Evolutionary conservation across 2,888 invertebrate species (phyloP).

Genomic region (Cepaea hortensis): DNA sequence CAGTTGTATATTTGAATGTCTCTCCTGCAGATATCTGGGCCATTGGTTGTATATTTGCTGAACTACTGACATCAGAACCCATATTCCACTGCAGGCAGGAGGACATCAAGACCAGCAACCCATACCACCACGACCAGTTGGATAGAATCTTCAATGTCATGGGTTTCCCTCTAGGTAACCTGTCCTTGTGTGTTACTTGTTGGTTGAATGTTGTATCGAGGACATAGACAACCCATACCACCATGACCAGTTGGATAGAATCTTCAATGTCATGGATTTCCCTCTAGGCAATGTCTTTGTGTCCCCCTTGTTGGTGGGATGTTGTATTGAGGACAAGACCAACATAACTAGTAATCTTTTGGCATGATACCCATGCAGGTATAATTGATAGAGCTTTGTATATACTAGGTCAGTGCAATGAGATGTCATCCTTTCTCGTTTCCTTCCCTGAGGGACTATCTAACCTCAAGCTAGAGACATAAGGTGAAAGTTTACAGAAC

Average conservation of each 20-base stretch:
- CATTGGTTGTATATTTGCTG: slow-evolving; percentile 99
- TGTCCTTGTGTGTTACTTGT: not conserved
- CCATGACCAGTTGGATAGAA: slow-evolving; percentile 97
- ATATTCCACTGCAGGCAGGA: slow-evolving; percentile 99
- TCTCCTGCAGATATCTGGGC: slow-evolving; percentile 92
- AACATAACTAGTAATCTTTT: too few relatives aligned
- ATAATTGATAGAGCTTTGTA: too few relatives aligned
- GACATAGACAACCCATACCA: slow-evolving; percentile 99
- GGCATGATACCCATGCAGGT: too few relatives aligned
- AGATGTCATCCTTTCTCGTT: too few relatives aligned
- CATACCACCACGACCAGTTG: slow-evolving; percentile 98
- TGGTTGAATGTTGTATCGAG: slow-evolving; percentile 78
- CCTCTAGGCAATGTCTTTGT: slow-evolving; percentile 80
- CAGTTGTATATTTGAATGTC: not conserved
- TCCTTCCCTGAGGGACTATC: too few relatives aligned
- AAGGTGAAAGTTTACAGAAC: too few relatives aligned
- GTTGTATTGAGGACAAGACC: too few relatives aligned
- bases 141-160: slow-evolving; percentile 99
- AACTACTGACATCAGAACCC: slow-evolving; percentile 97
- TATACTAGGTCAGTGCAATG: too few relatives aligned
- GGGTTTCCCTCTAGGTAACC: slow-evolving; percentile 91
- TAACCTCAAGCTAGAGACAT: too few relatives aligned
- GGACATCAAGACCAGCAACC: slow-evolving; percentile 99
- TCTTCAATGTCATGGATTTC: slow-evolving; percentile 99
- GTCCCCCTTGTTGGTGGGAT: too few relatives aligned